Evolutionary conservation across 2,113 vertebrate genomes (phyloP).

Genomic region (Microcebus lehilahytsara): DNA sequence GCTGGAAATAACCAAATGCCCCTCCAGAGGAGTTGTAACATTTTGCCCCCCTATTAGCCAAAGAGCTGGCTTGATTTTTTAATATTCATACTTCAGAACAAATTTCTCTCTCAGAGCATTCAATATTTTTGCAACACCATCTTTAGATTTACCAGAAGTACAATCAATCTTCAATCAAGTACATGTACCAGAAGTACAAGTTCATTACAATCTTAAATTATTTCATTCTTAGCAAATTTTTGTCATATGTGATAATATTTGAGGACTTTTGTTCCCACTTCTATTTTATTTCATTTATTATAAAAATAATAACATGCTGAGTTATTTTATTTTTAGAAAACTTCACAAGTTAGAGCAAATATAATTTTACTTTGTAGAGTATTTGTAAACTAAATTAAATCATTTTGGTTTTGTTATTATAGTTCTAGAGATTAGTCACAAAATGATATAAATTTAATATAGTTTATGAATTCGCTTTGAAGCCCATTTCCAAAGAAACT

Average conservation of each 20-base stretch:
- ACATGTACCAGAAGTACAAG: not conserved
- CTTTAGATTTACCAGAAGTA: not conserved
- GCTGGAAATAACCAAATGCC: not conserved
- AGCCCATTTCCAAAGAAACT: not conserved
- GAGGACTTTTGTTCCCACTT: not conserved
- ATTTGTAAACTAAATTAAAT: constrained; percentile 1
- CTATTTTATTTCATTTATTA: not conserved
- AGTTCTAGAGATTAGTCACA: not conserved
- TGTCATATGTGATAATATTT: not conserved
- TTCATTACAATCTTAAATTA: not conserved
- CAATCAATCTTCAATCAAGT: no score
- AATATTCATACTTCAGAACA: not conserved
- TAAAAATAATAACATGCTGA: not conserved
- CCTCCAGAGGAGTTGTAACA: not conserved
- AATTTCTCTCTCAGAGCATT: not conserved
- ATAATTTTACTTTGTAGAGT: not conserved
- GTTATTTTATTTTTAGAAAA: constrained; percentile 15
- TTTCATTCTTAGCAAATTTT: constrained; percentile 23
- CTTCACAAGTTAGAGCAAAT: not conserved
- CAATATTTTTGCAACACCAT: not conserved
- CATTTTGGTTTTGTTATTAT: not conserved
- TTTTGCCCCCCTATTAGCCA: not conserved
- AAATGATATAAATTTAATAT: not conserved
- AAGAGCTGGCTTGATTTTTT: not conserved
- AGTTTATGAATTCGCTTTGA: not conserved